Evolutionary conservation across 1,140 invertebrate genomes (phyloP), one percentile per base, ranked within the genome.

Genomic region (Ostrea edulis): DNA sequence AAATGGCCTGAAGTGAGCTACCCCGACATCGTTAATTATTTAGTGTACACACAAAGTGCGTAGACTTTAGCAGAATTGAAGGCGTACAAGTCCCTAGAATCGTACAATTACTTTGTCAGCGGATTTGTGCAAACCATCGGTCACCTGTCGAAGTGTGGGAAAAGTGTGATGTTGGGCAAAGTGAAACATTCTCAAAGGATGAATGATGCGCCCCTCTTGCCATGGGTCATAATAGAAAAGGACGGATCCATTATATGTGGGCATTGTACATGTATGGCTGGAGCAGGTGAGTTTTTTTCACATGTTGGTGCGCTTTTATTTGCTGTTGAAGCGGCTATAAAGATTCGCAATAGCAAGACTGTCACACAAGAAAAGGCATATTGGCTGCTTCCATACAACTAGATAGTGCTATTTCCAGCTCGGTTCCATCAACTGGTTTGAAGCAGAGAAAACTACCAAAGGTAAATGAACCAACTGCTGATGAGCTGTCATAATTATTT

Each of bases 1-100:
- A 17, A 5, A 25, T 82, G 81, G 20, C 85, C 85, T 20, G 65
- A 44, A 9, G 22, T 86, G 14, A 94, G 93, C 90, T 95, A 93
- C 90, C 62, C 85, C 0, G 85, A 85, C 84, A 68, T 71, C 14
- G 62, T 53, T 0, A 52, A 65, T n/a, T 71, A 94, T 93, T 29
- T 84, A n/a, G 86, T 71, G 17, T 52, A 86, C 17, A 71, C 14
- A 8, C 11, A 77, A 62, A 89, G 88, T 83, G 82, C 58, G 0
- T 90, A 90, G 52, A 89, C 88, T 0, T 25, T 71, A 25, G 85
- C 87, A 17, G 82, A 88, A 25, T 44, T 90, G n/a, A 90, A 87
- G 58, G 51, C 20, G 12, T 91, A 89, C 53, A 91, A 90, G 52
- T 51, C 82, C 11, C 77, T 91, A 54, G 88, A 89, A 17, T 86